Percentiles rank a stretch among this genome's conserved stretches.
Conservation (phyloP, 2,113 vertebrate species). For the Mirza zaza region DNA sequence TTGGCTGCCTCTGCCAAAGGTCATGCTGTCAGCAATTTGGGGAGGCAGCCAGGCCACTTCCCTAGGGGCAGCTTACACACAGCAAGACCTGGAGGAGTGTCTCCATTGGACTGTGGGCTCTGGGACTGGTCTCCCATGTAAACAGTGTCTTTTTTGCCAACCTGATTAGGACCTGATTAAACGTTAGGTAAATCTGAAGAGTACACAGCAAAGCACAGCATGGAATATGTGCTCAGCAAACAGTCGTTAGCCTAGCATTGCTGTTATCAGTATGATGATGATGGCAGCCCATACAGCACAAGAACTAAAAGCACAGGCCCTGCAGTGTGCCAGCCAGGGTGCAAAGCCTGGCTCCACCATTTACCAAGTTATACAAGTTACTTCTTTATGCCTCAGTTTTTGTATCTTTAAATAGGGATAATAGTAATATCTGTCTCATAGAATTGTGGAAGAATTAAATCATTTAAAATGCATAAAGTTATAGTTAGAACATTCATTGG, state of each 20-base stretch:
- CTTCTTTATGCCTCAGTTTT: background rate
- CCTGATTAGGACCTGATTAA: slow-evolving; percentile 2
- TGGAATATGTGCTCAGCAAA: background rate
- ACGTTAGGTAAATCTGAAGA: background rate
- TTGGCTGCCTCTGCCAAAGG: slow-evolving; percentile 50
- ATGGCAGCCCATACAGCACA: background rate
- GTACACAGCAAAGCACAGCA: background rate
- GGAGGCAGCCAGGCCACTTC: slow-evolving; percentile 65
- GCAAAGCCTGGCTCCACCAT: background rate
- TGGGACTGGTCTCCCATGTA: background rate
- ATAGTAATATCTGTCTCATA: background rate
- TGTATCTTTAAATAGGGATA: background rate
- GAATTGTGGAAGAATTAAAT: background rate
- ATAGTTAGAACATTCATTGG: too few species aligned
- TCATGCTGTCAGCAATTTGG: slow-evolving; percentile 57
- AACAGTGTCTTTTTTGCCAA: background rate
- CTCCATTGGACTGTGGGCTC: background rate
- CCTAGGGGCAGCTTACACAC: background rate
- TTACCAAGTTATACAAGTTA: background rate
- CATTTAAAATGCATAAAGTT: background rate
- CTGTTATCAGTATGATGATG: background rate
- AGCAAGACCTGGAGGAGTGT: background rate
- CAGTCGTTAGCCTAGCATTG: background rate
- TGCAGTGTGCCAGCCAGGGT: background rate
- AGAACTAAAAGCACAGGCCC: background rate